Evolutionary conservation across 2,797 vertebrate genomes (phyloP).

Genomic region (Paedocypris micromegethes): DNA sequence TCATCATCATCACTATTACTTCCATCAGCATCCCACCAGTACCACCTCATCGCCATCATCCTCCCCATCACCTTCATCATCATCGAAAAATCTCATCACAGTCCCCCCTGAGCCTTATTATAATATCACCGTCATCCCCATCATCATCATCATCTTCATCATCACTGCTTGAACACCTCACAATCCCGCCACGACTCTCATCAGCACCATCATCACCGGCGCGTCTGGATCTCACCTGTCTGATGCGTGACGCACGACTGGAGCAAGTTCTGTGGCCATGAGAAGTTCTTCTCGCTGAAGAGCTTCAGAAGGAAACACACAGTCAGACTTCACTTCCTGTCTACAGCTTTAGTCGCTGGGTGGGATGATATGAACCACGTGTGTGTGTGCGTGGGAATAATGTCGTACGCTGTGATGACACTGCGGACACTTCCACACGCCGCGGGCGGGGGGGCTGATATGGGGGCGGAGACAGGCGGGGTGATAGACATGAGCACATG

Average conservation of each 20-base stretch:
- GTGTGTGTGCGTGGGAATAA: background rate
- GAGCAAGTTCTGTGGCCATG: conserved; percentile 92
- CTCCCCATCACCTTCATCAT: too few relatives aligned
- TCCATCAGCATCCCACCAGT: background rate
- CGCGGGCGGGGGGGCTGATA: conserved; percentile 78
- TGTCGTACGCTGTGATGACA: conserved; percentile 90
- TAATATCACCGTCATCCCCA: too few relatives aligned
- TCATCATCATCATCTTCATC: too few relatives aligned
- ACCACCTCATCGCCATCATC: background rate
- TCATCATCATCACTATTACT: background rate
- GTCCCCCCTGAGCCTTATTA: too few relatives aligned
- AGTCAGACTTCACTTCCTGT: too few relatives aligned
- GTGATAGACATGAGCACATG: conserved; percentile 88
- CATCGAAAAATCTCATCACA: too few relatives aligned
- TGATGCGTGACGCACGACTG: conserved; percentile 96
- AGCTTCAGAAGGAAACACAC: conserved; percentile 65
- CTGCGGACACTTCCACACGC: conserved; percentile 91
- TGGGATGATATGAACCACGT: background rate
- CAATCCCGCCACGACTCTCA: background rate
- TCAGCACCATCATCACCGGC: background rate
- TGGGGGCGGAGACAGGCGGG: conserved; percentile 86
- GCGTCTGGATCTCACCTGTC: conserved; percentile 71
- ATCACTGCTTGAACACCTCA: too few relatives aligned
- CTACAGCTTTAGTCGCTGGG: too few relatives aligned
- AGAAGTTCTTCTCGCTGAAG: conserved; percentile 86